These are phyloP conservation scores for Vultur gryphus DNA, from an alignment of 2,797 vertebrate genomes.

Conservation along the genomic window DNA sequence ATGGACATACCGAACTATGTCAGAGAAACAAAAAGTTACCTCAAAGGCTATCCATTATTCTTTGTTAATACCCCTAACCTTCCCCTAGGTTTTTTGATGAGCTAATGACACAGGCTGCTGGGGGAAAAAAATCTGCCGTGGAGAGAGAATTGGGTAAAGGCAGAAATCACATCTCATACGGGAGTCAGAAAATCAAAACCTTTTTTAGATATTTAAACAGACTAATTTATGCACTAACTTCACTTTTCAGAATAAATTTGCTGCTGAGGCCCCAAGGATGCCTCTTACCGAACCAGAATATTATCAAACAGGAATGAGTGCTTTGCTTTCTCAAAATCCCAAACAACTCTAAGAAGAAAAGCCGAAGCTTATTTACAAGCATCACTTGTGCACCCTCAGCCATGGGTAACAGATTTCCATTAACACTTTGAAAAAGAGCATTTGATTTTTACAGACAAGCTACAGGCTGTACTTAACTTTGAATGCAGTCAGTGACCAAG, in stretches of 20 bases:
- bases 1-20: neutral
- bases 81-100: slow-evolving; percentile 1
- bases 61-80: neutral
- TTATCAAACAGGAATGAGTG: slow-evolving; percentile 6
- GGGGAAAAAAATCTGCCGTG: neutral
- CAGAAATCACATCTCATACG: neutral
- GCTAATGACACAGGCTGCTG: neutral
- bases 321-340: slow-evolving; percentile 39
- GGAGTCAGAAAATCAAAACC: neutral
- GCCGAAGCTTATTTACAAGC: slow-evolving; percentile 52
- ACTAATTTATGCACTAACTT: slow-evolving; percentile 5
- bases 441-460: slow-evolving; percentile 54
- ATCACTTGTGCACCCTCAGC: slow-evolving; percentile 30
- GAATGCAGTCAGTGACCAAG: slow-evolving; percentile 53
- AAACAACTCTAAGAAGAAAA: slow-evolving; percentile 38
- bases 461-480: slow-evolving; percentile 47
- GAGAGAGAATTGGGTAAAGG: neutral
- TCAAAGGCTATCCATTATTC: neutral
- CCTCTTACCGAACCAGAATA: neutral
- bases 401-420: slow-evolving; percentile 49
- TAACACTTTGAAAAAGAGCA: slow-evolving; percentile 35
- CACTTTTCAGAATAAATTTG: slow-evolving; percentile 18
- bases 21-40: neutral
- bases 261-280: slow-evolving; percentile 31
- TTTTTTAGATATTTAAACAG: slow-evolving; percentile 1